A percentile compares a stretch with the other conserved stretches of the same genome.
phyloP scores from a whole-genome alignment of 2,888 invertebrate genomes.

The Trichogramma evanescens region DNA sequence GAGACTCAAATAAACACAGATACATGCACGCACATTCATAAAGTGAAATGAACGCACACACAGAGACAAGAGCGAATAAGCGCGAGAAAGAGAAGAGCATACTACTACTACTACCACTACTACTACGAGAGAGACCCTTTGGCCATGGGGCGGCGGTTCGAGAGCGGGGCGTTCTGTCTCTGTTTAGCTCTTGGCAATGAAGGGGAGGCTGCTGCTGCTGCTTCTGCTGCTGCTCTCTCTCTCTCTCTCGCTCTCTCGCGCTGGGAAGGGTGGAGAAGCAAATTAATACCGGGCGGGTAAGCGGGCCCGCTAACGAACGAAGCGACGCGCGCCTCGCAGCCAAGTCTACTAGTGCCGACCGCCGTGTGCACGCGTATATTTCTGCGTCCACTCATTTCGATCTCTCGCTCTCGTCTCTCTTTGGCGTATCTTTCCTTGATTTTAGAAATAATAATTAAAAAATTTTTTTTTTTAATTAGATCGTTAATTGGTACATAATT shows the following conservation, averaged over 20 bases:
- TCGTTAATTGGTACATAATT: neutral
- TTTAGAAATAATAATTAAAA: neutral
- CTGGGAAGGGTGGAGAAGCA: constrained; percentile 39
- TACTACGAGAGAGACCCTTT: too few relatives aligned
- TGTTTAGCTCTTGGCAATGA: neutral
- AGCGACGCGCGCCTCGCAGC: constrained; percentile 31
- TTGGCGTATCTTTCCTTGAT: neutral
- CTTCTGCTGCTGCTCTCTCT: neutral
- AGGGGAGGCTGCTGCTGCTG: neutral
- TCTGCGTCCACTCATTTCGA: neutral
- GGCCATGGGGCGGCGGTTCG: neutral
- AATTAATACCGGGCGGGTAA: constrained; percentile 45
- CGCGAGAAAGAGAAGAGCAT: too few relatives aligned
- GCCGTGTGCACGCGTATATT: constrained; percentile 26
- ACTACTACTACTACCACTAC: too few relatives aligned
- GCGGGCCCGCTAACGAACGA: constrained; percentile 45
- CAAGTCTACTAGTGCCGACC: constrained; percentile 38
- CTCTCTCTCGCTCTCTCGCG: constrained; percentile 11
- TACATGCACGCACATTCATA: too few relatives aligned
- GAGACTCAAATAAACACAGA: too few relatives aligned
- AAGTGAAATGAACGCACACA: too few relatives aligned
- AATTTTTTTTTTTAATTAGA: neutral
- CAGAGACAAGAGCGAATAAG: too few relatives aligned
- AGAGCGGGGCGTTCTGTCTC: neutral
- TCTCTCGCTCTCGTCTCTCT: neutral